phyloP scores from a whole-genome alignment of 2,797 vertebrate genomes.

The Epinephelus awoara region DNA sequence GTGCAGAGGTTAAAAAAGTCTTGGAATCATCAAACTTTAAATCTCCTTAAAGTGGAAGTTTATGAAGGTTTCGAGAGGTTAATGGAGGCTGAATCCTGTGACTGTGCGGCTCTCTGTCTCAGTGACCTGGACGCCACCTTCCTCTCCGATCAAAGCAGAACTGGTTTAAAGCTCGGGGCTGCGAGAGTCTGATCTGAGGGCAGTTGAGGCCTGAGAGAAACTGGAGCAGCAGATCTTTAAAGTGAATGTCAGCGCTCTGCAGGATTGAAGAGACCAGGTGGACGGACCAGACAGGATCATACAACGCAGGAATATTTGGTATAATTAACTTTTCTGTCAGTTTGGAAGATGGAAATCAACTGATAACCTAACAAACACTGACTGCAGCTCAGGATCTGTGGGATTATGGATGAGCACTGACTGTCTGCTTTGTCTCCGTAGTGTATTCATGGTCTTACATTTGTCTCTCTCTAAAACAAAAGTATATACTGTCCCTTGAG shows the following conservation, averaged over 20 bases:
- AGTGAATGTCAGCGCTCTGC: not conserved
- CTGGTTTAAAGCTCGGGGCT: constrained; percentile 10
- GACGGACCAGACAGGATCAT: not conserved
- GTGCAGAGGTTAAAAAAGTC: not conserved
- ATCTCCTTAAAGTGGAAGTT: constrained; percentile 3
- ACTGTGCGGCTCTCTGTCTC: not conserved
- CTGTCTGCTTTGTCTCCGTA: not conserved
- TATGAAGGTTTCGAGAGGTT: constrained; percentile 27
- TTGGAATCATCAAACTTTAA: constrained; percentile 24
- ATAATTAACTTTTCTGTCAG: not conserved
- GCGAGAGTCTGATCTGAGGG: constrained; percentile 34
- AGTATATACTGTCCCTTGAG: not conserved
- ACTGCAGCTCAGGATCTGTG: not conserved
- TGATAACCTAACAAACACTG: too few species aligned
- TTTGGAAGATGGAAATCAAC: not conserved
- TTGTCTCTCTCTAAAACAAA: not conserved
- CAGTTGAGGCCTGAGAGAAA: constrained; percentile 36
- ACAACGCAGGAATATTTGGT: not conserved
- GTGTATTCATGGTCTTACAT: not conserved
- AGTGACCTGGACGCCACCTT: constrained; percentile 11
- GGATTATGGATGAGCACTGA: not conserved
- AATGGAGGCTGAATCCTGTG: constrained; percentile 31
- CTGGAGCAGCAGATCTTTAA: constrained; percentile 21
- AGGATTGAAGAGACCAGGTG: not conserved
- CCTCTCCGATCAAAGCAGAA: constrained; percentile 40